A percentile compares a stretch with the other conserved stretches of the same genome.
phyloP scores from a whole-genome alignment of 2,888 invertebrate species.

The Xestia c-nigrum region DNA sequence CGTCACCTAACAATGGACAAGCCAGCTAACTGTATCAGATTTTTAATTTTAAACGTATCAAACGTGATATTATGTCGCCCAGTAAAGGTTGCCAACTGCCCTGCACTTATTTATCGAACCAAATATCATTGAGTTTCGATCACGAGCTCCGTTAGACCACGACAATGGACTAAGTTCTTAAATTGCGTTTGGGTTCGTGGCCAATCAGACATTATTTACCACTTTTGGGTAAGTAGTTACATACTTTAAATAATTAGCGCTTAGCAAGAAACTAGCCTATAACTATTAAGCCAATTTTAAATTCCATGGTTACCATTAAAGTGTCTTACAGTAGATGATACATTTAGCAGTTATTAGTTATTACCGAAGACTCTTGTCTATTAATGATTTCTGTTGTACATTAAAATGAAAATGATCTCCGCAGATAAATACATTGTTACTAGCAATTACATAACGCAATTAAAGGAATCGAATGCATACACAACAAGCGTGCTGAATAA shows the following conservation, averaged over 20 bases:
- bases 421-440: constrained; percentile 59
- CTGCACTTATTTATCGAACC: constrained; percentile 46
- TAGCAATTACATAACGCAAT: constrained; percentile 61
- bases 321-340: not conserved
- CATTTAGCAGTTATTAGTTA: not conserved
- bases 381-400: not conserved
- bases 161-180: constrained; percentile 3
- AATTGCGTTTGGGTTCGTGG: constrained; percentile 9
- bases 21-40: constrained; percentile 39
- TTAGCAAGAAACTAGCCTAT: not conserved
- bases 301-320: not conserved
- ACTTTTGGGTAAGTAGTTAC: too few species aligned
- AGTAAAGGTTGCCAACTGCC: constrained; percentile 48
- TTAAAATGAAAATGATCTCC: constrained; percentile 50
- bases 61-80: constrained; percentile 23
- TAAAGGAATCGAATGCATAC: constrained; percentile 63
- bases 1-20: constrained; percentile 48
- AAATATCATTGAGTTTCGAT: constrained; percentile 47
- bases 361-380: not conserved
- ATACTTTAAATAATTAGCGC: not conserved
- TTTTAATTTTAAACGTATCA: constrained; percentile 38
- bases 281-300: not conserved
- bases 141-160: constrained; percentile 38
- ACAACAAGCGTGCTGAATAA: constrained; percentile 55
- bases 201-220: constrained; percentile 5